These are phyloP conservation scores for Lordiphosa andalusiaca DNA, from an alignment of 2,888 invertebrate genomes.

Conservation along the genomic window DNA sequence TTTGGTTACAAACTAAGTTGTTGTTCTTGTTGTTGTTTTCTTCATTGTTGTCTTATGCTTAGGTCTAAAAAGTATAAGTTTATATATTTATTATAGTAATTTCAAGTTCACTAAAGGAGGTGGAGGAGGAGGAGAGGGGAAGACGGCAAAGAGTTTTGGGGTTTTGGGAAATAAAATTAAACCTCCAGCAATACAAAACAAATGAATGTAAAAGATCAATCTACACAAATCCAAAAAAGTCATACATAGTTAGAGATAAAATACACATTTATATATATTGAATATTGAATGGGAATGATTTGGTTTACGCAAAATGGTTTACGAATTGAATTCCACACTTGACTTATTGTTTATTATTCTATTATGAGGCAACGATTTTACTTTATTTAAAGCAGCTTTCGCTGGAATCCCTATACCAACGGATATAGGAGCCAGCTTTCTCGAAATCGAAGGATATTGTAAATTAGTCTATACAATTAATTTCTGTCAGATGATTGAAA, in stretches of 20 bases:
- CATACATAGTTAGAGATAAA: conserved; percentile 61
- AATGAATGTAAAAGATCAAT: conserved; percentile 39
- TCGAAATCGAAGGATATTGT: too few species aligned
- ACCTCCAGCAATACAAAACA: conserved; percentile 64
- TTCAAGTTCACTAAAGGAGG: conserved; percentile 27
- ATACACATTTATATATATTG: conserved; percentile 2
- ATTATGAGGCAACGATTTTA: too few species aligned
- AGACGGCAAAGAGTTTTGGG: conserved; percentile 26
- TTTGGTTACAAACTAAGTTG: conserved; percentile 38
- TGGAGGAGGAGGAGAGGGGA: conserved; percentile 17
- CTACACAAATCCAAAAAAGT: conserved; percentile 62
- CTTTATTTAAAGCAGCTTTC: too few species aligned
- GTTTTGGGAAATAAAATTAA: conserved; percentile 30
- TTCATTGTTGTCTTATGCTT: conserved; percentile 35
- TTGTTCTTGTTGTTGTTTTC: conserved; percentile 23
- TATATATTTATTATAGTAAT: conserved; percentile 23
- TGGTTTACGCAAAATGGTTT: too few species aligned
- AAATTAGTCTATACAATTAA: too few species aligned
- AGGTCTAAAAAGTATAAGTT: conserved; percentile 37
- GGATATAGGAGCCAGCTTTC: too few species aligned
- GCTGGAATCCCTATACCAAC: too few species aligned
- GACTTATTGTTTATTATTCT: too few species aligned
- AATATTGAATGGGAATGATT: too few species aligned
- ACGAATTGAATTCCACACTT: too few species aligned
- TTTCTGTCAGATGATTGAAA: too few species aligned